phyloP scores from a whole-genome alignment of 1,140 invertebrate genomes.

The Trachelipus rathkii region DNA sequence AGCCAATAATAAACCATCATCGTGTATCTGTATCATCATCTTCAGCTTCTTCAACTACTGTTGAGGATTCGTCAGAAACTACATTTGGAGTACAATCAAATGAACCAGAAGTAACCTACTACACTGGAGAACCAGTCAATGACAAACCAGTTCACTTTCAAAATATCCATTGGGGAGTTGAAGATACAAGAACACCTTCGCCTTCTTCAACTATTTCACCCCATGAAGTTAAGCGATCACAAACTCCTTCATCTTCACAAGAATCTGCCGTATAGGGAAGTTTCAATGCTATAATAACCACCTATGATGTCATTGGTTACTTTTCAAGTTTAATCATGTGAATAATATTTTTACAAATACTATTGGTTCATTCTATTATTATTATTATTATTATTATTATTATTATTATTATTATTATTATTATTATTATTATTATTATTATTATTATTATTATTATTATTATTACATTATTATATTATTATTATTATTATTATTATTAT shows the following conservation, averaged over 20 bases:
- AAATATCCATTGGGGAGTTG: slow-evolving; percentile 39
- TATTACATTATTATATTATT: neutral
- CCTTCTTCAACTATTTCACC: neutral
- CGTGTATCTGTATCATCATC: neutral
- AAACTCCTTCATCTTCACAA: neutral
- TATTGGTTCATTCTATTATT: too few species aligned
- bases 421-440: neutral
- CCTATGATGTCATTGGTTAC: too few species aligned
- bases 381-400: too few species aligned
- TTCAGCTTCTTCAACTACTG: neutral
- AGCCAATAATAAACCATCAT: neutral
- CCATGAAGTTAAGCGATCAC: neutral
- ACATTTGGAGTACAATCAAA: neutral
- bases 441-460: neutral
- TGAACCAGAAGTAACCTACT: slow-evolving; percentile 31
- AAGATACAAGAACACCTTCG: neutral
- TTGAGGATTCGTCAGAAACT: neutral
- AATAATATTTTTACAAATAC: too few species aligned
- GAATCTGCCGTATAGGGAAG: neutral
- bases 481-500: too few species aligned
- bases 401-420: neutral
- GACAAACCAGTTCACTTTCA: slow-evolving; percentile 40
- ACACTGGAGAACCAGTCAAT: slow-evolving; percentile 39
- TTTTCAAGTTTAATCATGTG: too few species aligned
- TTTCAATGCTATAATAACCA: too few species aligned